A percentile compares a stretch with the other conserved stretches of the same genome.
phyloP scores from a whole-genome alignment of 2,888 invertebrate genomes.

The Sphaeridia pumilis region DNA sequence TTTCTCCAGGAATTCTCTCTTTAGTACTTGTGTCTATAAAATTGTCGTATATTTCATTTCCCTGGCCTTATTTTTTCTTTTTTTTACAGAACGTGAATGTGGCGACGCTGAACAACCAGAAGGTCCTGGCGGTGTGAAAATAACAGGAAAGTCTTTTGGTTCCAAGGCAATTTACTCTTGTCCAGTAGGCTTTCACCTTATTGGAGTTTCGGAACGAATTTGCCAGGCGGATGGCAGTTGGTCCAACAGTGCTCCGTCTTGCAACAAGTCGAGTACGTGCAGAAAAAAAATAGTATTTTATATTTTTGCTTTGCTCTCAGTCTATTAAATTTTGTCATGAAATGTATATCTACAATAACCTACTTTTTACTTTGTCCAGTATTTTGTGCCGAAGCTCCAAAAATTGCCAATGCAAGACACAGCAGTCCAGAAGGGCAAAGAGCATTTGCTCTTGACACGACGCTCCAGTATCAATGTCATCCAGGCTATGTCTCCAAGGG shows the following conservation, averaged over 20 bases:
- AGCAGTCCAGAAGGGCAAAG: slow-evolving; percentile 76
- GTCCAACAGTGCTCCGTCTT: slow-evolving; percentile 70
- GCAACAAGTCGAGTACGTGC: slow-evolving; percentile 49
- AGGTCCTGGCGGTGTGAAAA: slow-evolving; percentile 60
- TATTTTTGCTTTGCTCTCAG: neutral
- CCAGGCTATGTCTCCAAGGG: slow-evolving; percentile 90
- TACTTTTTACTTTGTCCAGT: slow-evolving; percentile 35
- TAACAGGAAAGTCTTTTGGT: slow-evolving; percentile 68
- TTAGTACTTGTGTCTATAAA: no score
- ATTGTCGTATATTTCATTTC: no score
- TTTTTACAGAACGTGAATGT: slow-evolving; percentile 64
- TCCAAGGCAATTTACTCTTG: slow-evolving; percentile 75
- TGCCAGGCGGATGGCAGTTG: slow-evolving; percentile 79
- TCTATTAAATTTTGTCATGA: neutral
- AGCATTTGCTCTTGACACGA: slow-evolving; percentile 79
- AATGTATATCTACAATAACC: neutral
- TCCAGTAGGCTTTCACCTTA: slow-evolving; percentile 75
- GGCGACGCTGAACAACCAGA: slow-evolving; percentile 60
- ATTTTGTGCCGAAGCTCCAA: slow-evolving; percentile 74
- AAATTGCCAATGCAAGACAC: slow-evolving; percentile 73
- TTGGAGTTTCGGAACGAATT: slow-evolving; percentile 69
- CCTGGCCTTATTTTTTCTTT: neutral
- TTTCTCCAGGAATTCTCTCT: no score
- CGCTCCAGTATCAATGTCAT: slow-evolving; percentile 83
- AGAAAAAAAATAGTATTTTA: no score